These are phyloP conservation scores for Zaprionus capensis DNA, from an alignment of 1,140 invertebrate genomes.

Conservation along the genomic window DNA sequence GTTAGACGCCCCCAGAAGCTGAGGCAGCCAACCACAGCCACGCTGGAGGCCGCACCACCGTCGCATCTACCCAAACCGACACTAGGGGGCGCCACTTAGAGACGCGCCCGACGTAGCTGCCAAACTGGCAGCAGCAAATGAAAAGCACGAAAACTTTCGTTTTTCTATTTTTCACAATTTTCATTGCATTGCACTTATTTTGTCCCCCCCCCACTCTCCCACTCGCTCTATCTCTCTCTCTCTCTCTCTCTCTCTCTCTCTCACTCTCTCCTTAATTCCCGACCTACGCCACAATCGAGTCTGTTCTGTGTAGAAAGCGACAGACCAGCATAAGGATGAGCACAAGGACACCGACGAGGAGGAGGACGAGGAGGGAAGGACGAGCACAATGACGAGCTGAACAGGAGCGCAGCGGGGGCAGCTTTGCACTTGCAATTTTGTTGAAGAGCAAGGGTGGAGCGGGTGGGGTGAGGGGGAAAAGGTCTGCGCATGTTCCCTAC, in stretches of 20 bases:
- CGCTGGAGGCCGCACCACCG: conserved; percentile 70
- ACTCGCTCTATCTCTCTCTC: conserved; percentile 20
- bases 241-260: not conserved
- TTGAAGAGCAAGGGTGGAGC: not conserved
- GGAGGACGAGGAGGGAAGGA: conserved; percentile 14
- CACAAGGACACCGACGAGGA: conserved; percentile 1
- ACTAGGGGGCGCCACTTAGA: conserved; percentile 71
- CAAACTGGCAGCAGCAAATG: conserved; percentile 72
- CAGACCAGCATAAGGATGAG: conserved; percentile 12
- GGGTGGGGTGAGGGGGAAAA: conserved; percentile 37
- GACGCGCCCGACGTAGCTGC: conserved; percentile 38
- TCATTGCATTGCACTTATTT: conserved; percentile 78
- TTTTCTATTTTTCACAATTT: conserved; percentile 83
- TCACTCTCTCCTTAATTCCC: not conserved
- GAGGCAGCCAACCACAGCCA: conserved; percentile 79
- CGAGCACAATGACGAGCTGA: conserved; percentile 16
- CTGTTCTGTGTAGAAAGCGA: conserved; percentile 21
- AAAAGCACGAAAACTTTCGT: conserved; percentile 78
- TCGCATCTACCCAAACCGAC: conserved; percentile 61
- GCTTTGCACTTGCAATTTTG: conserved; percentile 62
- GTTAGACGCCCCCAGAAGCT: conserved; percentile 55
- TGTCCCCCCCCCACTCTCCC: not conserved
- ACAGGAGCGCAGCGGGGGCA: not conserved
- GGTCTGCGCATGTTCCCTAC: conserved; percentile 81
- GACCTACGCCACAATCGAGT: conserved; percentile 27